Evolutionary conservation across 2,113 vertebrate genomes (phyloP).

Genomic region (Trogon surrucura): DNA sequence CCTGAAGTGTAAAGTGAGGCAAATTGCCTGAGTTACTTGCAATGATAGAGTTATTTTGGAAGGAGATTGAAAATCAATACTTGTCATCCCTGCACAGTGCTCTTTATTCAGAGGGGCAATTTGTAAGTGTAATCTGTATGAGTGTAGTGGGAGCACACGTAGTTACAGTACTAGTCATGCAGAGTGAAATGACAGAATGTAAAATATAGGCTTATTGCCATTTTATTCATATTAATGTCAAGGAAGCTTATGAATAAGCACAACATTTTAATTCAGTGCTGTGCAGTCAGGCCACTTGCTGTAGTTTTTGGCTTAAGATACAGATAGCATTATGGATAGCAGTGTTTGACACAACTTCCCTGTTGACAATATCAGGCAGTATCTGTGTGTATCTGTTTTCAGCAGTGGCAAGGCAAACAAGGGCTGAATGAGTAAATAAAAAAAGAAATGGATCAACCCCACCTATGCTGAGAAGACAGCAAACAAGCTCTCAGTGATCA

Average conservation of each 20-base stretch:
- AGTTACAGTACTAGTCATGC: slow-evolving; percentile 46
- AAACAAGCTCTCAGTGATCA: not conserved
- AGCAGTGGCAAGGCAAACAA: not conserved
- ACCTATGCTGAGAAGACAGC: not conserved
- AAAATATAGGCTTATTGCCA: slow-evolving; percentile 19
- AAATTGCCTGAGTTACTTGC: slow-evolving; percentile 69
- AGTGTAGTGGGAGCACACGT: slow-evolving; percentile 24
- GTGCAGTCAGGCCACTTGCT: slow-evolving; percentile 14
- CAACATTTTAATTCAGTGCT: slow-evolving; percentile 40
- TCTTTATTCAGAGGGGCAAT: slow-evolving; percentile 69
- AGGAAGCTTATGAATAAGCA: slow-evolving; percentile 25
- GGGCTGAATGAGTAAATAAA: not conserved
- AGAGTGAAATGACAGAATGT: slow-evolving; percentile 29
- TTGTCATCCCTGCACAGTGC: slow-evolving; percentile 64
- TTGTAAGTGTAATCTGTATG: slow-evolving; percentile 68
- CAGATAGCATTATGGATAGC: not conserved
- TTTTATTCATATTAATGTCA: slow-evolving; percentile 60
- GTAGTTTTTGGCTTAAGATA: slow-evolving; percentile 10
- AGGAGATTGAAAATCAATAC: slow-evolving; percentile 80
- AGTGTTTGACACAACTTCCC: not conserved
- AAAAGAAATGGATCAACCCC: not conserved
- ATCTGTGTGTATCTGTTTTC: not conserved
- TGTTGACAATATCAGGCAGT: not conserved
- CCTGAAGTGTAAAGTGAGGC: slow-evolving; percentile 70
- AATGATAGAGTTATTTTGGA: slow-evolving; percentile 75